Conservation (phyloP, 2,113 vertebrate species). For the Asarcornis scutulata region DNA sequence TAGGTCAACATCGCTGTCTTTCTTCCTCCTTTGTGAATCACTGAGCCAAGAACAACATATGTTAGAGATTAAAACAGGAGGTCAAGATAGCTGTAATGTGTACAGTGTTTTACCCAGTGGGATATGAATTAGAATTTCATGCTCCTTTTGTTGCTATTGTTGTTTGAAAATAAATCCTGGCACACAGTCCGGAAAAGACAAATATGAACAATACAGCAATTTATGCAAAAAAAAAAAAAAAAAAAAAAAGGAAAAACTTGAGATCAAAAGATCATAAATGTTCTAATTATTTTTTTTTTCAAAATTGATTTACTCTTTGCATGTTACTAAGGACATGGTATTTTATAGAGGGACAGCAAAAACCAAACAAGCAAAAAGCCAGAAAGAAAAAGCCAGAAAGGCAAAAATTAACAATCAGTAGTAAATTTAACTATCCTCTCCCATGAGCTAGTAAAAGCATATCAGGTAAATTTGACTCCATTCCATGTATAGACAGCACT, state of each 20-base stretch:
- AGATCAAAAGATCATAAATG: neutral
- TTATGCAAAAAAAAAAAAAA: neutral
- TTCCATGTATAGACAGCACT: neutral
- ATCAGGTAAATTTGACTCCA: neutral
- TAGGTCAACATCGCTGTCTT: neutral
- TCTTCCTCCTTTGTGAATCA: constrained; percentile 23
- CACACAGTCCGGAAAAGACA: neutral
- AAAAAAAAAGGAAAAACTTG: neutral
- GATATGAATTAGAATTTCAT: constrained; percentile 36
- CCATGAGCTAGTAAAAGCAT: neutral
- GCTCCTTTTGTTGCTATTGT: constrained; percentile 44
- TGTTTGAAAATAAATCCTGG: constrained; percentile 36
- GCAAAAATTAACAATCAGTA: neutral
- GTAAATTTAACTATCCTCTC: neutral
- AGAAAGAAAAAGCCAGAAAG: neutral
- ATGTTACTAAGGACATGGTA: neutral
- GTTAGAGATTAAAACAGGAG: constrained; percentile 66
- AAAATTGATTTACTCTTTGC: constrained; percentile 18
- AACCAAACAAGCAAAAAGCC: neutral
- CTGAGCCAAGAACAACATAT: constrained; percentile 45
- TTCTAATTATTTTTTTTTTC: neutral
- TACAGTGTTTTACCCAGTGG: constrained; percentile 50
- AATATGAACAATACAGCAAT: neutral
- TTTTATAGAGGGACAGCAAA: neutral
- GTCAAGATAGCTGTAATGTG: constrained; percentile 32